Evolutionary conservation across 1,140 invertebrate species (phyloP).

Genomic region (Panagrolaimus sp.): DNA sequence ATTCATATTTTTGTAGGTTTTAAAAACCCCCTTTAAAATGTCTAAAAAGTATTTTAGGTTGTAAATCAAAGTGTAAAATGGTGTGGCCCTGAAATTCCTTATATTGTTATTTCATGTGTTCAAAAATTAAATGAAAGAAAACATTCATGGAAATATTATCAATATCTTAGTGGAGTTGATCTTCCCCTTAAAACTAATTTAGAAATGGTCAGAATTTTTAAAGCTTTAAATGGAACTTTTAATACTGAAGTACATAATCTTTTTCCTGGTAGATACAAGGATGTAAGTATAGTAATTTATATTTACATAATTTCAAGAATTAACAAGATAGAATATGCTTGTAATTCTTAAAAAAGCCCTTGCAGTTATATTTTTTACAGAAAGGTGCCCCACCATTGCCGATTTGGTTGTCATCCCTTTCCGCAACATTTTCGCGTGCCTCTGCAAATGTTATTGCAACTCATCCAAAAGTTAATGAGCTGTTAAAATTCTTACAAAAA

Average conservation of each 20-base stretch:
- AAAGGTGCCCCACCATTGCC: conserved; percentile 20
- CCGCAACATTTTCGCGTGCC: conserved; percentile 39
- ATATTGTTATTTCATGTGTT: too few relatives aligned
- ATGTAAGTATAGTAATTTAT: conserved; percentile 28
- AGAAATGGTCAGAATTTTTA: too few relatives aligned
- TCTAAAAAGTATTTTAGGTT: too few relatives aligned
- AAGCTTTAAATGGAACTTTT: conserved; percentile 35
- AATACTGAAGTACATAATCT: conserved; percentile 38
- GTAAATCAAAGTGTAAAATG: too few relatives aligned
- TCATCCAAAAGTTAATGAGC: conserved; percentile 17
- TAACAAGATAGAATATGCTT: conserved; percentile 18
- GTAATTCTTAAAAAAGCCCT: conserved; percentile 47
- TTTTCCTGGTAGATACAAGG: conserved; percentile 34
- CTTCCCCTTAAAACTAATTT: too few relatives aligned
- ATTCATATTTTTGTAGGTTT: conserved; percentile 45
- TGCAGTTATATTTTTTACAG: conserved; percentile 35
- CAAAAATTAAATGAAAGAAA: too few relatives aligned
- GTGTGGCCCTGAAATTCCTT: too few relatives aligned
- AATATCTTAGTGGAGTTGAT: too few relatives aligned
- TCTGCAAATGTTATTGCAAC: conserved; percentile 29
- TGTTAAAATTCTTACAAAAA: conserved; percentile 15
- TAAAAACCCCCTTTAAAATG: too few relatives aligned
- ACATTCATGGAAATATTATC: too few relatives aligned
- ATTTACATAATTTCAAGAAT: conserved; percentile 29
- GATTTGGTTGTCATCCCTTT: conserved; percentile 29